Conservation (phyloP, 2,113 vertebrate species). For the Oncorhynchus nerka region DNA sequence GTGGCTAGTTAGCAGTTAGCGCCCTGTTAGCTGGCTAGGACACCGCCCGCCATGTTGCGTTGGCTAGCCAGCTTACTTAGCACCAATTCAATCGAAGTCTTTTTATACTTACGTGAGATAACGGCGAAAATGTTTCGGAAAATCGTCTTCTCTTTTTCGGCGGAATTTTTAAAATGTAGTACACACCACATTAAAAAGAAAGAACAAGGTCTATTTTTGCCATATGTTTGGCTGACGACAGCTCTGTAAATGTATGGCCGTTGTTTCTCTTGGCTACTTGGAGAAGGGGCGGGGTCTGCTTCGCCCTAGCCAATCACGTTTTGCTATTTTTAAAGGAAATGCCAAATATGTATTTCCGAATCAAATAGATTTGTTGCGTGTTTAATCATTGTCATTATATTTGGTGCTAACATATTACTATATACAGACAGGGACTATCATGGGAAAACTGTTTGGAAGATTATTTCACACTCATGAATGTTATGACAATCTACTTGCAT, state of each 20-base stretch:
- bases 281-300: slow-evolving; percentile 40
- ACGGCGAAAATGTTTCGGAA: slow-evolving; percentile 97
- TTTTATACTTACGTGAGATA: slow-evolving; percentile 93
- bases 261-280: slow-evolving; percentile 22
- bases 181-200: slow-evolving; percentile 91
- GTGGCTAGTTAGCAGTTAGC: slow-evolving; percentile 43
- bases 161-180: slow-evolving; percentile 99
- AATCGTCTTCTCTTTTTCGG: slow-evolving; percentile 99
- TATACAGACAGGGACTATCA: no score
- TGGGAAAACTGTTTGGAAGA: no score
- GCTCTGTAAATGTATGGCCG: background rate
- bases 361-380: background rate
- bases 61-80: slow-evolving; percentile 18
- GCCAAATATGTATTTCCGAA: slow-evolving; percentile 70
- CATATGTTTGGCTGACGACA: slow-evolving; percentile 74
- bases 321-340: background rate
- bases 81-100: slow-evolving; percentile 26
- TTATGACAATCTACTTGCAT: no score
- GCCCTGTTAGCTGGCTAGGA: slow-evolving; percentile 18
- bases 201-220: slow-evolving; percentile 82
- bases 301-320: slow-evolving; percentile 43
- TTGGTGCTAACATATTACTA: no score
- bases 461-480: no score
- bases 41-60: slow-evolving; percentile 70
- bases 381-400: background rate